These are phyloP conservation scores for Rhincodon typus DNA, from an alignment of 2,797 vertebrate species.

Conservation along the genomic window DNA sequence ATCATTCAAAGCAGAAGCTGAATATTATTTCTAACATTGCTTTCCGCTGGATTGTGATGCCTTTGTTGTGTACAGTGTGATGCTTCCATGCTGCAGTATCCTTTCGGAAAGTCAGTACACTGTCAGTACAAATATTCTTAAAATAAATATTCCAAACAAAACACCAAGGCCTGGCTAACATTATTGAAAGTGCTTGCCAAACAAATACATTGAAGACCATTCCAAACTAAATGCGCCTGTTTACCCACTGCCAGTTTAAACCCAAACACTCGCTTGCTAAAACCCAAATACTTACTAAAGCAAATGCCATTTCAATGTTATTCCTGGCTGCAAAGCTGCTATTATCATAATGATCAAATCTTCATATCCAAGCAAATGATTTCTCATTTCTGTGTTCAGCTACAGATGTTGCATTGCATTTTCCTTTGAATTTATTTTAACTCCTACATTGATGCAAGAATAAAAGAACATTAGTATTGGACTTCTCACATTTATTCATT, in stretches of 20 bases:
- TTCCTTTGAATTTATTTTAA: neutral
- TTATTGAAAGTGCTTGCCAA: constrained; percentile 4
- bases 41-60: constrained; percentile 33
- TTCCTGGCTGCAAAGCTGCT: neutral
- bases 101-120: constrained; percentile 34
- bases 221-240: neutral
- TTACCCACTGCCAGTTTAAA: neutral
- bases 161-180: neutral
- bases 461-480: neutral
- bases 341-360: neutral
- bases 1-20: constrained; percentile 25
- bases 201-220: neutral
- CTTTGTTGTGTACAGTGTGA: constrained; percentile 35
- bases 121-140: constrained; percentile 36
- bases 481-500: neutral
- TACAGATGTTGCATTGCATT: neutral
- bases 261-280: neutral
- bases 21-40: constrained; percentile 34
- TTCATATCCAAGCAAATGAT: neutral
- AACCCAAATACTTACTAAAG: neutral
- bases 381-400: neutral
- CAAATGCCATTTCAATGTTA: neutral
- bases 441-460: neutral
- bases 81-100: constrained; percentile 32
- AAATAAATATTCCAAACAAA: constrained; percentile 35